phyloP scores from a whole-genome alignment of 2,113 vertebrate species.

The Scomber scombrus region DNA sequence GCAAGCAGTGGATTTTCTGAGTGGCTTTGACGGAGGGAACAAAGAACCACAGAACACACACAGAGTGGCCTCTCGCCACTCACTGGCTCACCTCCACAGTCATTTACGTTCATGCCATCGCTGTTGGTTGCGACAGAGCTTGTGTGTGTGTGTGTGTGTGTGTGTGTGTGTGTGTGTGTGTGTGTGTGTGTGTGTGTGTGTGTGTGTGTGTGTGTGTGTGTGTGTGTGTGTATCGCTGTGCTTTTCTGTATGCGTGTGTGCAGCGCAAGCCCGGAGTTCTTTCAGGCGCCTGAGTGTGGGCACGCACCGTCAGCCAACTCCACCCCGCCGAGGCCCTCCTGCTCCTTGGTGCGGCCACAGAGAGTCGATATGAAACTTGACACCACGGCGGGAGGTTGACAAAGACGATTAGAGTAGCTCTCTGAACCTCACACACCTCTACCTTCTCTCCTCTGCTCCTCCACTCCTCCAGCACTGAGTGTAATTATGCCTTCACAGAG shows the following conservation, averaged over 20 bases:
- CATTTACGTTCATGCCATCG: slow-evolving; percentile 61
- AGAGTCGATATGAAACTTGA: slow-evolving; percentile 82
- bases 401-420: slow-evolving; percentile 81
- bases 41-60: slow-evolving; percentile 74
- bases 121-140: slow-evolving; percentile 66
- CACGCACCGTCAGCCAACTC: slow-evolving; percentile 52
- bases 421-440: slow-evolving; percentile 57
- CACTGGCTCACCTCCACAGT: slow-evolving; percentile 70
- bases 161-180: too few relatives aligned
- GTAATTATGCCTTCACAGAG: slow-evolving; percentile 67
- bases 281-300: slow-evolving; percentile 36
- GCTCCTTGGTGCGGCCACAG: slow-evolving; percentile 63
- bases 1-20: slow-evolving; percentile 47
- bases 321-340: slow-evolving; percentile 61
- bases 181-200: background rate
- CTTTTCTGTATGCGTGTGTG: slow-evolving; percentile 32
- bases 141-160: slow-evolving; percentile 8
- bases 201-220: background rate
- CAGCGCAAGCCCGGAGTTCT: slow-evolving; percentile 10
- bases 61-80: slow-evolving; percentile 58
- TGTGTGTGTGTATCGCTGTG: slow-evolving; percentile 3
- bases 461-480: slow-evolving; percentile 38
- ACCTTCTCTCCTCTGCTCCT: slow-evolving; percentile 55
- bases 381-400: slow-evolving; percentile 83
- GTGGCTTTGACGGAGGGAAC: slow-evolving; percentile 68